Percentiles rank a stretch among this genome's conserved stretches.
These are phyloP conservation scores for Casuarius casuarius DNA, from an alignment of 2,113 vertebrate genomes.

Conservation along the genomic window DNA sequence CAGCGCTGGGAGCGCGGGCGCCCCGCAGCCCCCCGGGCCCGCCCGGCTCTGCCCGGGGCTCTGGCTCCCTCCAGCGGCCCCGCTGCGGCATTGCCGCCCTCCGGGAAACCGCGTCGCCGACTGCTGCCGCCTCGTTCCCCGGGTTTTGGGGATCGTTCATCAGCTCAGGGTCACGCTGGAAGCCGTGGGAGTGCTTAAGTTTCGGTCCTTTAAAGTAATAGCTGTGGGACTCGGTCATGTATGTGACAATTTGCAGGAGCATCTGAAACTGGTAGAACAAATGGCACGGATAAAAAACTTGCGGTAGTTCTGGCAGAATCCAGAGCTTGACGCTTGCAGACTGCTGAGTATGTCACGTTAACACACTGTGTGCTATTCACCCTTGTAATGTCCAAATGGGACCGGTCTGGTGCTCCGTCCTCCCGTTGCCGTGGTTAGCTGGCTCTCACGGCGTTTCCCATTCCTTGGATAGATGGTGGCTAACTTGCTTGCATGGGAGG, in stretches of 20 bases:
- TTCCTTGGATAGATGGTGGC: neutral
- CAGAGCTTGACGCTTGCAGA: neutral
- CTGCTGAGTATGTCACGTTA: neutral
- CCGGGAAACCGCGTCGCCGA: rapidly evolving
- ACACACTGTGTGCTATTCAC: neutral
- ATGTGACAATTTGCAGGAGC: neutral
- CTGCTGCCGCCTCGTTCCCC: rapidly evolving
- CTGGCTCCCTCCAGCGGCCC: neutral
- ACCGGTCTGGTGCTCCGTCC: neutral
- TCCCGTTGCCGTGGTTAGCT: neutral
- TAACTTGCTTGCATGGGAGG: neutral
- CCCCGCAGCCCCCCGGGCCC: too few species aligned
- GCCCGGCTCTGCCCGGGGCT: too few species aligned
- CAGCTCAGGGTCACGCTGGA: neutral
- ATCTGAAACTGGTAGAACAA: neutral
- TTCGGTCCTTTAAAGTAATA: neutral
- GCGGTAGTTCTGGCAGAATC: neutral
- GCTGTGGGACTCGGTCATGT: neutral
- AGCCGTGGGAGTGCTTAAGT: neutral
- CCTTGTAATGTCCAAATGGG: neutral
- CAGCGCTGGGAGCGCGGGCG: too few species aligned
- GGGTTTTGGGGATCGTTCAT: rapidly evolving
- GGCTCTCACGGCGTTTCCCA: neutral
- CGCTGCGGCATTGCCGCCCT: neutral
- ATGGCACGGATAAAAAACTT: neutral